A percentile compares a stretch with the other conserved stretches of the same genome.
phyloP scores from a whole-genome alignment of 2,797 vertebrate species.

The Gastrophryne carolinensis region DNA sequence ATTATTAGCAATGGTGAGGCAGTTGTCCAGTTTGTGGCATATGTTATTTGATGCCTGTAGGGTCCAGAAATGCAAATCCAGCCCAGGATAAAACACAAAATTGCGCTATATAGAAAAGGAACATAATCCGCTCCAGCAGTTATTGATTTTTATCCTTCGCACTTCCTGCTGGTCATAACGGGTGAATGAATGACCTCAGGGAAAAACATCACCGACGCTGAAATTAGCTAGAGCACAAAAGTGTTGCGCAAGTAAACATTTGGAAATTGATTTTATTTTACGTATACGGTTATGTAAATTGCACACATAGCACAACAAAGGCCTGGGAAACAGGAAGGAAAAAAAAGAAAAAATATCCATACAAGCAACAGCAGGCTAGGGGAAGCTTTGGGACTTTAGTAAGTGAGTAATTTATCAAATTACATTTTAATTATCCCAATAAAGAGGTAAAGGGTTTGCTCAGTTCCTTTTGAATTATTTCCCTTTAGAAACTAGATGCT shows the following conservation, averaged over 20 bases:
- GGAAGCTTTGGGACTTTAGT: background rate
- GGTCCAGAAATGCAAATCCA: too few relatives aligned
- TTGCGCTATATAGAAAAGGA: background rate
- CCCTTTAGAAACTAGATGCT: too few relatives aligned
- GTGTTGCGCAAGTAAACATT: background rate
- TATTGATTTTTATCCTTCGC: background rate
- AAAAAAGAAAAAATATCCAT: background rate
- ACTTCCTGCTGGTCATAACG: background rate
- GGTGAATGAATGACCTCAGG: background rate
- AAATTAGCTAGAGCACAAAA: background rate
- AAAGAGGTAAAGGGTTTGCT: too few relatives aligned
- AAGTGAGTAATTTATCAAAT: too few relatives aligned
- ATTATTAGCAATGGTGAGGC: too few relatives aligned
- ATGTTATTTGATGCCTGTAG: too few relatives aligned
- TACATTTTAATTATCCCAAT: too few relatives aligned
- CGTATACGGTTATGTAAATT: background rate
- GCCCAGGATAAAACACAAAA: background rate
- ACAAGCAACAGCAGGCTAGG: background rate
- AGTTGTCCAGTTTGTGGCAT: too few relatives aligned
- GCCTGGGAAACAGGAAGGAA: background rate
- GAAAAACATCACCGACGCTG: background rate
- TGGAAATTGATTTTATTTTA: conserved; percentile 10
- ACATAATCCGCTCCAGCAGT: background rate
- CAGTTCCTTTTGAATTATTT: too few relatives aligned
- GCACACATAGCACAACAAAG: background rate